Evolutionary conservation across 64 coral and sea anemone species (phyloP).

Genomic region (Montipora cactus): DNA sequence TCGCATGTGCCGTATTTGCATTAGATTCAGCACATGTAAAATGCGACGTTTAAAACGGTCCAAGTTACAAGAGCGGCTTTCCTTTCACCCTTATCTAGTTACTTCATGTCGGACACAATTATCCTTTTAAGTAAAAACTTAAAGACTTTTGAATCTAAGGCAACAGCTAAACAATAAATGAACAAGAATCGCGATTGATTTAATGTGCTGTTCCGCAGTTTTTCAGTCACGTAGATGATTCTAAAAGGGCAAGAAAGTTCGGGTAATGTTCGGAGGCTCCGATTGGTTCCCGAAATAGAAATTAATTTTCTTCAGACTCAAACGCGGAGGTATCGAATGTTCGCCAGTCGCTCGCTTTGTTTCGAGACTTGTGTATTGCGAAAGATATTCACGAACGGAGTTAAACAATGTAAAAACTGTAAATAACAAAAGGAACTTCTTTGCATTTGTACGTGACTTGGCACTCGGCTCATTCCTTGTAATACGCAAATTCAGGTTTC

Average conservation of each 20-base stretch:
- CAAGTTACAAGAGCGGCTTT: background rate
- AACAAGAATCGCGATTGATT: slow-evolving; percentile 17
- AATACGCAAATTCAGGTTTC: too few relatives aligned
- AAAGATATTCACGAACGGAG: slow-evolving; percentile 29
- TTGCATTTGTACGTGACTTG: background rate
- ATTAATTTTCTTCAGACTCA: background rate
- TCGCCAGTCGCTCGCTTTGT: slow-evolving; percentile 19
- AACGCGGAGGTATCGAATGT: background rate
- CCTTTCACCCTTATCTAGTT: background rate
- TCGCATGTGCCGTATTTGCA: too few relatives aligned
- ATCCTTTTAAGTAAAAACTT: slow-evolving; percentile 12
- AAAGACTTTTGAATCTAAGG: background rate
- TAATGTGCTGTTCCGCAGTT: background rate
- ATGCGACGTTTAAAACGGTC: background rate
- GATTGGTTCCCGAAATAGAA: slow-evolving; percentile 44
- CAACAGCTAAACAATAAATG: background rate
- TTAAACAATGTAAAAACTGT: background rate
- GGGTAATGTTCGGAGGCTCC: background rate
- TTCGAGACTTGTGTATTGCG: slow-evolving; percentile 5
- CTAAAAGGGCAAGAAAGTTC: background rate
- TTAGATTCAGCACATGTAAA: too few relatives aligned
- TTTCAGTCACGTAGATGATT: too few relatives aligned
- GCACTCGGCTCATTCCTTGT: too few relatives aligned
- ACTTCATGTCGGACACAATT: slow-evolving; percentile 1
- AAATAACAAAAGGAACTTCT: slow-evolving; percentile 8